Conservation (phyloP, 2,888 invertebrate genomes). For the Macrophya alboannulata region DNA sequence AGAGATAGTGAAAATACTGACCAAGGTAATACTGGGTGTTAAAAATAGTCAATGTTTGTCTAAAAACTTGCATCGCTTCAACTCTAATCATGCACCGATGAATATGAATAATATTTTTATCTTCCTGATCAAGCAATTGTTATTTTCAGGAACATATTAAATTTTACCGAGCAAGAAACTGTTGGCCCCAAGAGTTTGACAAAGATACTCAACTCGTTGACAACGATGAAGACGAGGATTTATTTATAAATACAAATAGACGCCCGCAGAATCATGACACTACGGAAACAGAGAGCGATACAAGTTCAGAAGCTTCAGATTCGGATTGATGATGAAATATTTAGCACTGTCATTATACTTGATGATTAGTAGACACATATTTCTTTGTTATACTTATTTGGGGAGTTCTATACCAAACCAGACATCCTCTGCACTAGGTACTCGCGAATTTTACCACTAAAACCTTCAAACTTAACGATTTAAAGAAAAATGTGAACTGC, state of each 20-base stretch:
- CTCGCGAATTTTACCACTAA: neutral
- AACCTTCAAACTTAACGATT: neutral
- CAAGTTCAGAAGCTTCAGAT: constrained; percentile 68
- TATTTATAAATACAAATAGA: constrained; percentile 85
- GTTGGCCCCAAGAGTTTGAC: constrained; percentile 79
- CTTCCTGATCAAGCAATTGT: constrained; percentile 66
- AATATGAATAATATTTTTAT: neutral
- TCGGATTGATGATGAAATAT: constrained; percentile 63
- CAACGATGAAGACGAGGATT: constrained; percentile 75
- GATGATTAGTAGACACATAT: constrained; percentile 51
- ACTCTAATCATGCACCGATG: neutral
- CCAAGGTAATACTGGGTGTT: constrained; percentile 73
- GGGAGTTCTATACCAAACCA: neutral
- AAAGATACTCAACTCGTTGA: constrained; percentile 64
- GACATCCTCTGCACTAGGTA: neutral
- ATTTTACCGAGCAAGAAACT: constrained; percentile 71
- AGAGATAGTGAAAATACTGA: constrained; percentile 91
- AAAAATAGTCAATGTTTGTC: constrained; percentile 3
- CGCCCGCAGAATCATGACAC: constrained; percentile 67
- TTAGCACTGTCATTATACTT: constrained; percentile 55
- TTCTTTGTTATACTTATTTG: constrained; percentile 1
- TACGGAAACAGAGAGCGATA: constrained; percentile 62
- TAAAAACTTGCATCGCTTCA: neutral
- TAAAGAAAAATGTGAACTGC: neutral
- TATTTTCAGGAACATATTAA: constrained; percentile 71